Conservation (phyloP, 2,113 vertebrate genomes). For the Bos indicus region DNA sequence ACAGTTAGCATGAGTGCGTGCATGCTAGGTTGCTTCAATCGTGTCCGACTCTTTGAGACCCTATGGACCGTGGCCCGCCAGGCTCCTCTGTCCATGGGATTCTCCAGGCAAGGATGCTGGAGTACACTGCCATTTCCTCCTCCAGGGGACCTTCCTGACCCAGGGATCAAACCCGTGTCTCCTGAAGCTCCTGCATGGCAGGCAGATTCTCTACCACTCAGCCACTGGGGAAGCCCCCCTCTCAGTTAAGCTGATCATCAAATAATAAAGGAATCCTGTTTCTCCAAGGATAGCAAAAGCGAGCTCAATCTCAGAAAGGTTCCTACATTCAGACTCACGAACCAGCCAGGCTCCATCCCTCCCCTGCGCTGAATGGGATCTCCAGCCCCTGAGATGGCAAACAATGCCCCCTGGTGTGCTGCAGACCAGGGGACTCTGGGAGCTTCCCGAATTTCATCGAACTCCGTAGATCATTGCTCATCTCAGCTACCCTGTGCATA, state of each 20-base stretch:
- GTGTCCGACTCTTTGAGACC: not conserved
- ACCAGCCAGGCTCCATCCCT: not conserved
- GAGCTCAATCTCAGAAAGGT: not conserved
- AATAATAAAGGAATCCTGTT: not conserved
- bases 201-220: not conserved
- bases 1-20: not conserved
- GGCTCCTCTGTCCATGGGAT: not conserved
- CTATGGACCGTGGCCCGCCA: not conserved
- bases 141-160: not conserved
- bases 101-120: not conserved
- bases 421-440: slow-evolving; percentile 17
- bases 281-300: not conserved
- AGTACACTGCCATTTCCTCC: not conserved
- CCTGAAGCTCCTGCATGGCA: not conserved
- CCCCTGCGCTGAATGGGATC: not conserved
- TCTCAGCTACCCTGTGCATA: slow-evolving; percentile 64
- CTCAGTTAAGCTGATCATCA: not conserved
- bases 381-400: slow-evolving; percentile 40
- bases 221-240: not conserved
- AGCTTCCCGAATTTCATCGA: slow-evolving; percentile 61
- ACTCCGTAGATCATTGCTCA: slow-evolving; percentile 64
- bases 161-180: not conserved
- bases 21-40: not conserved
- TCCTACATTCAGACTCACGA: not conserved
- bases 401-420: not conserved